Conservation (phyloP, 1,140 invertebrate genomes). For the Yoshiicerus persimilis region DNA sequence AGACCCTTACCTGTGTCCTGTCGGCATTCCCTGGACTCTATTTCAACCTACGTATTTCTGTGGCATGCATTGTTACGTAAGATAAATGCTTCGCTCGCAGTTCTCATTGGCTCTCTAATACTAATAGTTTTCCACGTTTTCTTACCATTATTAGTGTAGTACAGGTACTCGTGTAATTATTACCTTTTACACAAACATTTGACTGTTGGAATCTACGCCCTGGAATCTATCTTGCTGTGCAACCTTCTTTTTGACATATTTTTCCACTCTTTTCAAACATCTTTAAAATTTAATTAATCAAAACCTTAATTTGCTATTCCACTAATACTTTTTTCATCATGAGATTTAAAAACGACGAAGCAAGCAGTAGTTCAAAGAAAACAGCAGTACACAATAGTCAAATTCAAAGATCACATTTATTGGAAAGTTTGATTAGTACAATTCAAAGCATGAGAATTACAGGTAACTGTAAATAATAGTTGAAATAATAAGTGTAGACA, state of each 20-base stretch:
- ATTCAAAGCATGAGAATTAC: too few species aligned
- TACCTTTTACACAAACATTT: slow-evolving; percentile 17
- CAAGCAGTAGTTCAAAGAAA: too few species aligned
- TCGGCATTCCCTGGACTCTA: background rate
- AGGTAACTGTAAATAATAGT: too few species aligned
- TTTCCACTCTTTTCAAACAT: background rate
- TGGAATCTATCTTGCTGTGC: background rate
- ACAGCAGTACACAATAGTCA: too few species aligned
- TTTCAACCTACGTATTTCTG: background rate
- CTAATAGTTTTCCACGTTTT: background rate
- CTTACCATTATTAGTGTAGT: too few species aligned
- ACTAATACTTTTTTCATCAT: too few species aligned
- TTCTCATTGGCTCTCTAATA: background rate
- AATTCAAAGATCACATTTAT: too few species aligned
- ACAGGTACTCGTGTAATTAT: background rate
- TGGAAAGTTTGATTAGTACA: too few species aligned
- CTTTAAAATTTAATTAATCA: background rate
- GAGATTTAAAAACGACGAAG: too few species aligned
- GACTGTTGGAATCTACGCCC: background rate
- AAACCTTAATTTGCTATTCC: too few species aligned
- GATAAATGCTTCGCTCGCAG: background rate
- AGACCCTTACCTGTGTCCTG: background rate
- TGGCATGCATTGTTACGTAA: background rate
- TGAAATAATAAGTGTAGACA: too few species aligned
- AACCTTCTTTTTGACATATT: background rate